Base-by-base conservation (phyloP, 1,140 invertebrate species). In the Drepana arcuata region DNA sequence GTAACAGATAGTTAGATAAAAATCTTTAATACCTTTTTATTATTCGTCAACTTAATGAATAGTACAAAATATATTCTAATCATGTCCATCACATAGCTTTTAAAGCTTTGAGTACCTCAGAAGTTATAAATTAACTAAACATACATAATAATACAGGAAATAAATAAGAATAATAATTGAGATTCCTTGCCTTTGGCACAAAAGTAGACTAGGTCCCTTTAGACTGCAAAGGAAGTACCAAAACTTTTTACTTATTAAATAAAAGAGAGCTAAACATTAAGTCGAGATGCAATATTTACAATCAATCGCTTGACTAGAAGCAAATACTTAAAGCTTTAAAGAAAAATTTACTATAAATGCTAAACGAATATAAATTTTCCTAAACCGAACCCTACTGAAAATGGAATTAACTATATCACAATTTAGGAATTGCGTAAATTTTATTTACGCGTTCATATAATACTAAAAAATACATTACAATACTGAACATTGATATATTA, bases 121-220 rank as follows among this genome's bases (percentile, higher is more conserved):
- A 14, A 51, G 47, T 33, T 46, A 50, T 50, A 62, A 59, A 59
- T 58, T 53, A 63, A 53, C 44, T 50, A 60, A 55, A 34, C 34
- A 5, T 21, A 21, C 24, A 6, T 7, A 26, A 4, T n/a, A 26
- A 4, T 26, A 10, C 4, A 4, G n/a, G n/a, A 33, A 49, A 47
- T 41, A 45, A 38, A 60, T 38, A 41, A 49, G 27, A 47, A 46
- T 54, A 63, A 32, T 43, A 49, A 47, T 54, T 58, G 60, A 65
- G 69, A 75, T 79, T 79, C 60, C 41, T 66, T 70, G 73, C 68
- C 71, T 74, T 79, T 73, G 71, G 69, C 74, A 79, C 69, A 47
- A 52, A 47, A 52, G 23, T 54, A 65, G 71, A 75, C 70, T 78
- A 75, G 67, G 46, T 42, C 45, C 41, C 47, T 62, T 54, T 47